phyloP scores from a whole-genome alignment of 2,888 invertebrate species.

The Rotaria sp. region DNA sequence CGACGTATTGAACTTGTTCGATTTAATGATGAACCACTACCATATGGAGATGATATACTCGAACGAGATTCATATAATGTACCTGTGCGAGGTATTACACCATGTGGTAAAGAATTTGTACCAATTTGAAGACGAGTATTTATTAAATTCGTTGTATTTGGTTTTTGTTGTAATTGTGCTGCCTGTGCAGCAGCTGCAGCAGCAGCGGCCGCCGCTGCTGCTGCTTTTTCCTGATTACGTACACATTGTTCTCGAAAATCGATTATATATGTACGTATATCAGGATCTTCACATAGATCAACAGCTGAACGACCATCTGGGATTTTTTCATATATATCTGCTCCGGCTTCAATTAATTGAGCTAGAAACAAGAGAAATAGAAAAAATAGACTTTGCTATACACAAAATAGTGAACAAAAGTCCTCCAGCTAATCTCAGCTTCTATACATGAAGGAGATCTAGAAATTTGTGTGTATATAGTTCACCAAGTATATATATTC shows the following conservation, averaged over 20 bases:
- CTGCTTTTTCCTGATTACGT: conserved; percentile 25
- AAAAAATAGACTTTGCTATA: conserved; percentile 33
- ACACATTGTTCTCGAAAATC: conserved; percentile 5
- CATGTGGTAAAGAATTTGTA: conserved; percentile 9
- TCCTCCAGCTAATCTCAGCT: too few relatives aligned
- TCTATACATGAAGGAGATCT: too few relatives aligned
- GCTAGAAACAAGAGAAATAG: conserved; percentile 85
- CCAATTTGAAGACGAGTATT: conserved; percentile 20
- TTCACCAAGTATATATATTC: too few relatives aligned
- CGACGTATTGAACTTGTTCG: conserved; percentile 38
- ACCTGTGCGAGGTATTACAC: background rate
- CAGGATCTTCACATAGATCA: conserved; percentile 60
- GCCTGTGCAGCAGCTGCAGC: conserved; percentile 32
- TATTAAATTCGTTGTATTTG: background rate
- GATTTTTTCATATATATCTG: conserved; percentile 90
- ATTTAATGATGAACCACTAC: conserved; percentile 35
- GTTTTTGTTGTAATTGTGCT: conserved; percentile 24
- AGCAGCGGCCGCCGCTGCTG: conserved; percentile 13
- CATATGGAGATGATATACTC: conserved; percentile 33
- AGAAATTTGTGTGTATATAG: too few relatives aligned
- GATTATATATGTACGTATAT: conserved; percentile 33
- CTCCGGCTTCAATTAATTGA: conserved; percentile 85
- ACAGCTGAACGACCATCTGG: conserved; percentile 93
- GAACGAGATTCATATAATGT: conserved; percentile 28
- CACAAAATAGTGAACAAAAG: too few relatives aligned